A percentile compares a stretch with the other conserved stretches of the same genome.
Evolutionary conservation across 2,797 vertebrate species (phyloP).

Genomic region (Synanceia verrucosa): DNA sequence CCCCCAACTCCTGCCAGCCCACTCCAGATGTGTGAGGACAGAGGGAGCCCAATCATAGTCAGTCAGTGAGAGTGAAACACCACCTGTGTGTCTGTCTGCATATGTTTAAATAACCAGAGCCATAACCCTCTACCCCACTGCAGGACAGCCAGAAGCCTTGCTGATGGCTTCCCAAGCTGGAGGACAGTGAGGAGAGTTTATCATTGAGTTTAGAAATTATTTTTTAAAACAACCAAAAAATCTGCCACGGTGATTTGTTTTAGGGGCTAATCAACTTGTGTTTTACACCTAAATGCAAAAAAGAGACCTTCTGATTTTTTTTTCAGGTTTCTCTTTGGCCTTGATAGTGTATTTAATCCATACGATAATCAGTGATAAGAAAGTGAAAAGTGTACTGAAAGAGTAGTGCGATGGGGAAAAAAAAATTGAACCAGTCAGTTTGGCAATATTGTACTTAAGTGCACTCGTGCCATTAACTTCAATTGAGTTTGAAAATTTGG

Average conservation of each 20-base stretch:
- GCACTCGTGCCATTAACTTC: not conserved
- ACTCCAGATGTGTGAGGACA: slow-evolving; percentile 69
- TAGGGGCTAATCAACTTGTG: not conserved
- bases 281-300: not conserved
- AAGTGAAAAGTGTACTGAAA: not conserved
- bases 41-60: slow-evolving; percentile 60
- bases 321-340: not conserved
- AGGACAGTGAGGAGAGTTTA: slow-evolving; percentile 15
- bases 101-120: slow-evolving; percentile 46
- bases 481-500: not conserved
- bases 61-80: slow-evolving; percentile 69
- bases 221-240: not conserved
- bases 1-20: slow-evolving; percentile 21
- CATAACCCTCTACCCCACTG: slow-evolving; percentile 20
- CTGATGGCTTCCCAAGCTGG: slow-evolving; percentile 72
- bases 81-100: slow-evolving; percentile 70
- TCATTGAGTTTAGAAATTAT: not conserved
- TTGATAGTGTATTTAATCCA: not conserved
- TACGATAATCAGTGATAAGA: not conserved
- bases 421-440: not conserved
- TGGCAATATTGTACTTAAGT: not conserved
- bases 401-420: not conserved
- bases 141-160: slow-evolving; percentile 27
- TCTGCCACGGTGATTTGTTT: not conserved
- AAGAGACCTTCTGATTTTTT: not conserved